phyloP scores from a whole-genome alignment of 2,888 invertebrate genomes.

The Parasteatoda lunata region DNA sequence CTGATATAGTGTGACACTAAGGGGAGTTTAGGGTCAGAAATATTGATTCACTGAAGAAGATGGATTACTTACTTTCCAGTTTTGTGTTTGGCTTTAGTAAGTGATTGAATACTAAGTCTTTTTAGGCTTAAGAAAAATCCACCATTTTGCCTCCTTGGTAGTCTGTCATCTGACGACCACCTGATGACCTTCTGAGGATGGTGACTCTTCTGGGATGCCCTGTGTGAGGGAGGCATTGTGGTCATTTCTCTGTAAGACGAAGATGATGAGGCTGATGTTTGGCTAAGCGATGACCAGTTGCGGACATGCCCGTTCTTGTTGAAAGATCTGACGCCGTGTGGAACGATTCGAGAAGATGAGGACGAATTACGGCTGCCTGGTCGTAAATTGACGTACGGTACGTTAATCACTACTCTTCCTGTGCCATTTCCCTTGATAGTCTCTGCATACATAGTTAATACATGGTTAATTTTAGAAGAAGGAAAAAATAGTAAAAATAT shows the following conservation, averaged over 20 bases:
- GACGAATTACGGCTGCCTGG: slow-evolving; percentile 55
- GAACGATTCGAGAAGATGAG: slow-evolving; percentile 34
- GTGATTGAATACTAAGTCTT: slow-evolving; percentile 60
- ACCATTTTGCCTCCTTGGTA: slow-evolving; percentile 29
- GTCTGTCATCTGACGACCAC: slow-evolving; percentile 57
- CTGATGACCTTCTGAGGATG: slow-evolving; percentile 57
- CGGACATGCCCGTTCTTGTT: slow-evolving; percentile 56
- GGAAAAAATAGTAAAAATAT: neutral
- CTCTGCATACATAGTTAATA: slow-evolving; percentile 1
- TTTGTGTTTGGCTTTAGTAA: slow-evolving; percentile 65
- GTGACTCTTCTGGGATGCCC: slow-evolving; percentile 11
- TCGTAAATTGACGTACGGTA: slow-evolving; percentile 38
- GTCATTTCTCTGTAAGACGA: slow-evolving; percentile 25
- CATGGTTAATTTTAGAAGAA: neutral
- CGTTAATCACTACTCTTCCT: slow-evolving; percentile 60
- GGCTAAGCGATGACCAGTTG: slow-evolving; percentile 68
- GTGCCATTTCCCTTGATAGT: slow-evolving; percentile 60
- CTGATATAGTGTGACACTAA: too few relatives aligned
- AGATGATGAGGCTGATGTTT: slow-evolving; percentile 53
- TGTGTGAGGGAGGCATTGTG: slow-evolving; percentile 21
- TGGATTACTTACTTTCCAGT: slow-evolving; percentile 53
- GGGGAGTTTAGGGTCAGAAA: too few relatives aligned
- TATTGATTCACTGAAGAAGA: too few relatives aligned
- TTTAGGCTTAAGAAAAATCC: slow-evolving; percentile 64
- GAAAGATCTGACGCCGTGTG: slow-evolving; percentile 61